These are phyloP conservation scores for Leptobrachium leishanense DNA, from an alignment of 2,113 vertebrate species.

Conservation along the genomic window DNA sequence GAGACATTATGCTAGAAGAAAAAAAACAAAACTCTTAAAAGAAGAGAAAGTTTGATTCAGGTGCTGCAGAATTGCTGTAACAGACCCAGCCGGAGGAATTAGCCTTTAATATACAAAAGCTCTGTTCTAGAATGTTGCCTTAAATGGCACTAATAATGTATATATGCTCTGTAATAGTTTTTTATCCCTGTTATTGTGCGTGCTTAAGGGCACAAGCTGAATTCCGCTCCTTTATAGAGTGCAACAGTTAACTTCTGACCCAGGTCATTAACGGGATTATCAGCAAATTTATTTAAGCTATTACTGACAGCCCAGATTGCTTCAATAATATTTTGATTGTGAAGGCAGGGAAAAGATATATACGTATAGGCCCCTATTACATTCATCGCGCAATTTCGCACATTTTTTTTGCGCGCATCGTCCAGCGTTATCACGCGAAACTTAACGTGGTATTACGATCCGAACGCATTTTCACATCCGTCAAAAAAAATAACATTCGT, in stretches of 20 bases:
- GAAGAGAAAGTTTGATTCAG: neutral
- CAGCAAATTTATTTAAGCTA: constrained; percentile 84
- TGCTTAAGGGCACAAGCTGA: constrained; percentile 71
- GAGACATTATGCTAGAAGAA: neutral
- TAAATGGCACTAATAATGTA: neutral
- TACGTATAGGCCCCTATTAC: constrained; percentile 20
- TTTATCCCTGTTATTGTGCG: constrained; percentile 61
- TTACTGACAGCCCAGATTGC: constrained; percentile 81
- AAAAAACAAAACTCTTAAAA: neutral
- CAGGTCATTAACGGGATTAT: constrained; percentile 84
- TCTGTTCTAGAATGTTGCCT: neutral
- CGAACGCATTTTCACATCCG: too few relatives aligned
- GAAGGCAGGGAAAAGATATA: constrained; percentile 65
- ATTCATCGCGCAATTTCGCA: neutral
- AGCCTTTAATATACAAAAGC: neutral
- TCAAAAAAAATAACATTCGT: too few relatives aligned
- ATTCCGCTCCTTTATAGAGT: constrained; percentile 78
- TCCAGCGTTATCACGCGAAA: too few relatives aligned
- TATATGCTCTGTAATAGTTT: constrained; percentile 2
- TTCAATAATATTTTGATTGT: constrained; percentile 80
- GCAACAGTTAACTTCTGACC: constrained; percentile 84
- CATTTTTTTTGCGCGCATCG: too few relatives aligned
- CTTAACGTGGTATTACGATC: too few relatives aligned
- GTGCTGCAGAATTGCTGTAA: neutral
- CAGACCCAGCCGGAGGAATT: too few relatives aligned